phyloP scores from a whole-genome alignment of 2,888 invertebrate genomes.

The Himalopsyche japonica region DNA sequence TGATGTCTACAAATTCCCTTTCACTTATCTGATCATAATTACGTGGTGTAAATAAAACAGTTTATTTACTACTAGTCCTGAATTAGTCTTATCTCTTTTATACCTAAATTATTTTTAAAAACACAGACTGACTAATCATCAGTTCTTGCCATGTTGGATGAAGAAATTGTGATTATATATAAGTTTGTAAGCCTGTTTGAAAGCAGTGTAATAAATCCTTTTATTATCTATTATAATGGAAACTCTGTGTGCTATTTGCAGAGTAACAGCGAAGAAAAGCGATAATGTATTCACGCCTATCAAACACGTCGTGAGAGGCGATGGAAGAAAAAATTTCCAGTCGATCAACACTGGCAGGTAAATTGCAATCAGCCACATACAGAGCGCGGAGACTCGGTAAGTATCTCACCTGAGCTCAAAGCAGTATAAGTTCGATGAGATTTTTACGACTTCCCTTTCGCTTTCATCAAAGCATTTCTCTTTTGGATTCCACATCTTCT shows the following conservation, averaged over 20 bases:
- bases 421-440: background rate
- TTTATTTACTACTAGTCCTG: no score
- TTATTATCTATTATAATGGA: no score
- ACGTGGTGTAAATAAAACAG: no score
- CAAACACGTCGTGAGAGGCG: background rate
- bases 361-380: background rate
- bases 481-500: background rate
- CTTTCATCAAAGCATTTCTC: constrained; percentile 31
- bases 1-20: no score
- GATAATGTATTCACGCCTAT: background rate
- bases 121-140: no score
- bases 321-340: background rate
- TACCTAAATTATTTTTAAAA: no score
- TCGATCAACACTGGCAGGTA: background rate
- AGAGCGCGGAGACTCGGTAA: background rate
- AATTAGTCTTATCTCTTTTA: no score
- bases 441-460: constrained; percentile 33
- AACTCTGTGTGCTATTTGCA: background rate
- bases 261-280: background rate
- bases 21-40: no score
- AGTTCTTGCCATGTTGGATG: no score
- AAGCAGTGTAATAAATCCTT: no score
- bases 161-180: no score
- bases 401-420: background rate
- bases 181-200: no score